Evolutionary conservation across 2,113 vertebrate genomes (phyloP), one percentile per base, ranked within the genome.

Genomic region (Eleginops maclovinus): DNA sequence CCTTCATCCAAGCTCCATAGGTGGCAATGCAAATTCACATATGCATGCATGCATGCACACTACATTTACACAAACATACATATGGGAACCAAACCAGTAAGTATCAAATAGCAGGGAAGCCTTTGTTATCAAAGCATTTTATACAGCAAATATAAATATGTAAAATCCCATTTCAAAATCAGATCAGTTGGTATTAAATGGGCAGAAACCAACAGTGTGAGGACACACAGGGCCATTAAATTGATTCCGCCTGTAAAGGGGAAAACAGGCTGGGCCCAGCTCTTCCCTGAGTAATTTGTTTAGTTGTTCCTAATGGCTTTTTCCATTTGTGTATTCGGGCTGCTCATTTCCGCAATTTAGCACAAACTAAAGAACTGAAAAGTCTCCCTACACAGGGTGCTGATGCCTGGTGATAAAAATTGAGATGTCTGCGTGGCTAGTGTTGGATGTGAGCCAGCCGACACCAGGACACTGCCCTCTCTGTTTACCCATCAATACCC

Each of bases 291-390:
- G 40, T 75, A 60, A 82, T 79, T 82, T 87, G 82, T 79, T 87
- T 85, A 83, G 65, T 51, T 53, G 16, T 36, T 64, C 22, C 75
- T 68, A 89, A 90, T 88, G 75, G 79, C 41, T 65, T 62, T 78
- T 67, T 80, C 46, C 64, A 55, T 71, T 90, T 83, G 60, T 75
- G 70, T 71, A 64, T 74, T 80, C 44, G 61, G 31, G 31, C n/a
- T 43, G 2, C 73, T 79, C n/a, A 22, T 80, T 91, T 89, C 84
- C 66, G 41, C 79, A 82, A 72, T 86, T 87, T 68, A 87, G 75
- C 53, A 43, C 62, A 77, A 82, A 83, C 81, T 81, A 78, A 83
- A 86, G 77, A 54, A 44, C 1, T 10, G 44, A n/a, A 50, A 71
- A 26, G 26, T 68, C 63, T 56, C 71, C 43, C 46, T 51, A 60